Base-by-base conservation (phyloP, 2,113 vertebrate genomes). In the Dipodomys stephensi region DNA sequence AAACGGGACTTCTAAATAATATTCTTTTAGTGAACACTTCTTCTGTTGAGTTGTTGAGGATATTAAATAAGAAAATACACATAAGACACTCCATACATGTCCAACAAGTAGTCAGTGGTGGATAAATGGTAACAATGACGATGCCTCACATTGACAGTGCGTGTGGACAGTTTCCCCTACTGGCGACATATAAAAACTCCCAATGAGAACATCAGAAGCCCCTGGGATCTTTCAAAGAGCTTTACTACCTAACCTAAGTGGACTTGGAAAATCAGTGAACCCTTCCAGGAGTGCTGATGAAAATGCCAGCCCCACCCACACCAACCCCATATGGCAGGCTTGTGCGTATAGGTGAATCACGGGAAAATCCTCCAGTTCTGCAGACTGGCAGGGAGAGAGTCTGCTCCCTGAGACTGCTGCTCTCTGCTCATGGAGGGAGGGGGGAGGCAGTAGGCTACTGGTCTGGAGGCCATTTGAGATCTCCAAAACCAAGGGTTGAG, bases 51-150 rank as follows among this genome's bases (percentile, higher is more conserved):
- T 73, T 73, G 13, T 28, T 82, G n/a, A 93, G 44, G 74, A 71
- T 23, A 64, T 49, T 91, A 83, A 85, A 32, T 85, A 67, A 73
- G 83, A 87, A 92, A 84, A 80, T 60, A 65, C 11, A 72, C 2
- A 71, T n/a, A 19, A 65, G 25, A 81, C 6, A 39, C 93, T 78
- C 3, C 71, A 27, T 19, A 83, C 39, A 62, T 57, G 76, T 15
- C 25, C 19, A 44, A 69, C 16, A 90, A 81, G 3, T 22, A 62
- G 53, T 15, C 35, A 64, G 76, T 20, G 78, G 71, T 2, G 27
- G 86, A n/a, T 57, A 68, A 83, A 91, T 44, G 64, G 80, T 76
- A 76, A 39, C 15, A 32, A 82, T 68, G 39, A 78, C 74, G 23
- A 25, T 57, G 10, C 65, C 28, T 76, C 28, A 77, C 2, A 32